Evolutionary conservation across 1,140 invertebrate species (phyloP).

Genomic region (Drosophila navojoa): DNA sequence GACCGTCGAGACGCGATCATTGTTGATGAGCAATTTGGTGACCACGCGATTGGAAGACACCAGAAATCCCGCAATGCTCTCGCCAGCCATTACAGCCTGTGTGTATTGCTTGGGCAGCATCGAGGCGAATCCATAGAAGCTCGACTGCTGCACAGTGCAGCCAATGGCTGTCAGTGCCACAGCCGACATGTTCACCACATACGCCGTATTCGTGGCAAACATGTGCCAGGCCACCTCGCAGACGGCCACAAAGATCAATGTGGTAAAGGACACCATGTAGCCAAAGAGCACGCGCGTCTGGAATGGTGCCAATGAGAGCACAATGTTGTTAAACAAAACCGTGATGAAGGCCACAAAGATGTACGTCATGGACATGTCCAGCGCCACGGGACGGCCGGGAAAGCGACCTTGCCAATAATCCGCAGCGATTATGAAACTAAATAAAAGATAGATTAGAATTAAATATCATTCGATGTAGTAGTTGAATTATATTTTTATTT

Average conservation of each 20-base stretch:
- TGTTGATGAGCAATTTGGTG: conserved; percentile 90
- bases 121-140: conserved; percentile 96
- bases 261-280: conserved; percentile 92
- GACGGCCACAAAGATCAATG: conserved; percentile 91
- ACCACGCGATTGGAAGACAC: conserved; percentile 93
- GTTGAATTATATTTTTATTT: no score
- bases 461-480: no score
- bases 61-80: conserved; percentile 95
- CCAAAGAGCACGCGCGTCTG: conserved; percentile 94
- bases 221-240: conserved; percentile 94
- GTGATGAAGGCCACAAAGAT: conserved; percentile 94
- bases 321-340: conserved; percentile 93
- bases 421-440: conserved; percentile 93
- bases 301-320: conserved; percentile 92
- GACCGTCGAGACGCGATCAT: conserved; percentile 91
- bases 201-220: conserved; percentile 88
- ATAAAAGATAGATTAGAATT: background rate
- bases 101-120: conserved; percentile 94
- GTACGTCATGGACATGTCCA: conserved; percentile 96
- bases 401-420: conserved; percentile 94
- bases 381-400: conserved; percentile 92
- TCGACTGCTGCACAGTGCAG: conserved; percentile 94
- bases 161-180: conserved; percentile 94
- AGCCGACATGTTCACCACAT: conserved; percentile 92
- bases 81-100: conserved; percentile 96